Evolutionary conservation across 2,797 vertebrate species (phyloP), one percentile per base, ranked within the genome.

Genomic region (Malurus splendens): DNA sequence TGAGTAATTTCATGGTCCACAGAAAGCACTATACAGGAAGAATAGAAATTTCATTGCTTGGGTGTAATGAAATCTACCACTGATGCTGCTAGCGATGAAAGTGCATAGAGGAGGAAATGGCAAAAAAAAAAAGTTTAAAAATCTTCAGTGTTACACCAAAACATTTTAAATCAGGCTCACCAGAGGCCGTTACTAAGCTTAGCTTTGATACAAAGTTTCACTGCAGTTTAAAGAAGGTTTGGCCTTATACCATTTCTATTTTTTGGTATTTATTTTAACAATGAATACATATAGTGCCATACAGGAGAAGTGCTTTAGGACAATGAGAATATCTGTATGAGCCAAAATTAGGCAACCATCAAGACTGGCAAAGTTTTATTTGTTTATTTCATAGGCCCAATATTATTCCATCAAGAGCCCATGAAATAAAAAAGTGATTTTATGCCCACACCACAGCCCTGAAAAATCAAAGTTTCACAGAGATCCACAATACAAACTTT

Each of bases 1-100:
- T 0, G 1, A 93, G 93, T 93, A 87, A 93, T 93, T 90, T 94
- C 84, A 88, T 64, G 90, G 90, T 88, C 82, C 73, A 90, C 54
- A 88, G 71, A 92, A 86, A 71, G 27, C 57, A 80, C 78, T 76
- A 60, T 42, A 65, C 30, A 84, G 54, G 55, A 80, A 93, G 47
- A 93, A 87, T 1, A 76, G 55, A 92, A 86, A 93, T 91, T 90
- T 82, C 81, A 89, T 76, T 92, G 87, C 86, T 88, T 67, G 41
- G 48, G 42, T 86, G 80, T 86, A 93, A 90, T 70, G 52, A 89
- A 91, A 91, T 79, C 88, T 66, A 92, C 80, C 45, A 78, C 36
- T 60, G 80, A 90, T 60, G 56, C 80, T 84, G 64, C 71, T 88
- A 71, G 74, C 7, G 0, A 90, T 79, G 60, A 60, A 86, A 84